These are phyloP conservation scores for Leptinotarsa lineolata DNA, from an alignment of 1,140 invertebrate species.

Conservation along the genomic window DNA sequence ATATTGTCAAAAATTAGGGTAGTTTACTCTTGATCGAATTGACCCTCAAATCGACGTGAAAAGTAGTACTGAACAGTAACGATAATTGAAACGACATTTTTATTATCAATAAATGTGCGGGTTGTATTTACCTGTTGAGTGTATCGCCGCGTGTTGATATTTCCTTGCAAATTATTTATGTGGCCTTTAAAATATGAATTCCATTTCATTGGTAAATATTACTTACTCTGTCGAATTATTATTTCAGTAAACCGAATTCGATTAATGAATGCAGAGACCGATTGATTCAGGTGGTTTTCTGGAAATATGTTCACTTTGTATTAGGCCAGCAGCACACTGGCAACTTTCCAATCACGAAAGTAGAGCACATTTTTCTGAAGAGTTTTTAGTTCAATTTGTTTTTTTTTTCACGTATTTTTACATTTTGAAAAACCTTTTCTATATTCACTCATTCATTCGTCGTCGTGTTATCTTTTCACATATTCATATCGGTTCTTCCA, in stretches of 20 bases:
- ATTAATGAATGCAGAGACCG: background rate
- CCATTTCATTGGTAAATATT: background rate
- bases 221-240: background rate
- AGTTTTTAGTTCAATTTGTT: too few species aligned
- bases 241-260: background rate
- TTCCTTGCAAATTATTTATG: background rate
- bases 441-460: too few species aligned
- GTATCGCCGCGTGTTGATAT: background rate
- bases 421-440: too few species aligned
- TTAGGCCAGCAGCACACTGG: too few species aligned
- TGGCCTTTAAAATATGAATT: background rate
- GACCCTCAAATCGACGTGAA: background rate
- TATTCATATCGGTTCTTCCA: too few species aligned
- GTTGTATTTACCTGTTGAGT: background rate
- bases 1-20: too few species aligned
- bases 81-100: background rate
- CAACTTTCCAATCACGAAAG: too few species aligned
- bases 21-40: too few species aligned
- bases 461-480: too few species aligned
- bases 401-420: too few species aligned
- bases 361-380: too few species aligned
- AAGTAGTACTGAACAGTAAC: background rate
- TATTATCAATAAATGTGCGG: background rate
- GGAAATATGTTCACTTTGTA: background rate
- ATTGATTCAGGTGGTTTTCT: background rate